These are phyloP conservation scores for Protaetia brevitarsis DNA, from an alignment of 1,140 invertebrate species.

Conservation along the genomic window DNA sequence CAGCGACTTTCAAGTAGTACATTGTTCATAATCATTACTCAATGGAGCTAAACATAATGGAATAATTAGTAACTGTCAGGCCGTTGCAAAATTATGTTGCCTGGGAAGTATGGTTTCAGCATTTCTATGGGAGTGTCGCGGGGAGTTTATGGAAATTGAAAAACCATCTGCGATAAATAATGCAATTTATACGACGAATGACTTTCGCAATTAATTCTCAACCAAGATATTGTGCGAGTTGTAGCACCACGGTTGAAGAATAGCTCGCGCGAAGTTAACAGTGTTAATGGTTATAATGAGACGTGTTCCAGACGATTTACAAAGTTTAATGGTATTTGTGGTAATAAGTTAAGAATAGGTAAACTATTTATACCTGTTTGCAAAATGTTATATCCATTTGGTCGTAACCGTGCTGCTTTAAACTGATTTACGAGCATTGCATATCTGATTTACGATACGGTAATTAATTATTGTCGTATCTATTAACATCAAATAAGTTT, in stretches of 20 bases:
- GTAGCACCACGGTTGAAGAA: neutral
- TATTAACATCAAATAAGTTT: too few relatives aligned
- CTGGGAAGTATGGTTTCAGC: neutral
- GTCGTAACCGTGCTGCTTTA: too few relatives aligned
- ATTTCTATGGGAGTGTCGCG: slow-evolving; percentile 3
- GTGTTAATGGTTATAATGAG: neutral
- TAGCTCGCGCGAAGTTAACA: neutral
- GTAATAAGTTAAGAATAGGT: neutral
- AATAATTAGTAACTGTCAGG: slow-evolving; percentile 18
- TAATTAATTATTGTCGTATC: too few relatives aligned
- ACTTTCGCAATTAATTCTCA: slow-evolving; percentile 19
- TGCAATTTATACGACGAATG: slow-evolving; percentile 18
- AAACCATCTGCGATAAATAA: slow-evolving; percentile 17
- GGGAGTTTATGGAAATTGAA: slow-evolving; percentile 12
- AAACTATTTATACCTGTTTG: neutral
- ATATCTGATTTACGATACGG: too few relatives aligned
- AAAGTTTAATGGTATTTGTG: neutral
- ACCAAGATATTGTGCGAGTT: neutral
- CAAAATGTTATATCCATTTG: too few relatives aligned
- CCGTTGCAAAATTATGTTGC: slow-evolving; percentile 5
- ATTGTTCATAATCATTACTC: slow-evolving; percentile 1
- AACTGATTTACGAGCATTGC: too few relatives aligned
- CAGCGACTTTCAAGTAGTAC: neutral
- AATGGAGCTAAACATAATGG: slow-evolving; percentile 10
- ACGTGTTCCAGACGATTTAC: neutral